Percentiles rank a stretch among this genome's conserved stretches.
phyloP scores from a whole-genome alignment of 53 echinoderm and acorn worm species.

The Stichopus horrens region DNA sequence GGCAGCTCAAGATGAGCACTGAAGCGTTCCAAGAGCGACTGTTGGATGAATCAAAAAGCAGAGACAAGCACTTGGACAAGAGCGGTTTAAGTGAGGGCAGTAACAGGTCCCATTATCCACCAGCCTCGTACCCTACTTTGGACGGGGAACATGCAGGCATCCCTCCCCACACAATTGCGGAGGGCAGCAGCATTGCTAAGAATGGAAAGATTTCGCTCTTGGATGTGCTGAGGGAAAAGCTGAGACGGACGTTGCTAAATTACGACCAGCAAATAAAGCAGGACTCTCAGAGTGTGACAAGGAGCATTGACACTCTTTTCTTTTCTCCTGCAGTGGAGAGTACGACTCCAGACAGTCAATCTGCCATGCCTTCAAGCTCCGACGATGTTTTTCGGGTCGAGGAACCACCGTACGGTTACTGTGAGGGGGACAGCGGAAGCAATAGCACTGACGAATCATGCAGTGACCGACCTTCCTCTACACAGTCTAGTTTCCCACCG shows the following conservation, averaged over 20 bases:
- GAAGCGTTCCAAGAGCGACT: slow-evolving; percentile 20
- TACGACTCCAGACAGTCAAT: slow-evolving; percentile 37
- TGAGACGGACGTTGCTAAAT: slow-evolving; percentile 29
- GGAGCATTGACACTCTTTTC: slow-evolving; percentile 47
- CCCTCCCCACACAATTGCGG: neutral
- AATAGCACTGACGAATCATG: slow-evolving; percentile 42
- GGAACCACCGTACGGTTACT: slow-evolving; percentile 28
- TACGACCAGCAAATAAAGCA: slow-evolving; percentile 41
- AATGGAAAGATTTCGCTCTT: slow-evolving; percentile 44
- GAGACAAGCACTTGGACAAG: neutral
- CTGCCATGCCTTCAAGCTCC: slow-evolving; percentile 42
- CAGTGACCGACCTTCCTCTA: slow-evolving; percentile 41
- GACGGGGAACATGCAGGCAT: neutral
- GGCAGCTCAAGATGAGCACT: slow-evolving; percentile 40
- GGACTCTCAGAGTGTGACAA: slow-evolving; percentile 39
- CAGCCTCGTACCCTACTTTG: neutral
- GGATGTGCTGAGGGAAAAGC: slow-evolving; percentile 40
- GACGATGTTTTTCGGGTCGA: slow-evolving; percentile 19
- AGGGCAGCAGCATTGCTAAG: slow-evolving; percentile 8
- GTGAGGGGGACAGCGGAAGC: slow-evolving; percentile 41
- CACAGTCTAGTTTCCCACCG: slow-evolving; percentile 29
- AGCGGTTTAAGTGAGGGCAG: neutral
- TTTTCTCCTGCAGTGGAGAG: slow-evolving; percentile 48
- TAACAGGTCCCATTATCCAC: neutral
- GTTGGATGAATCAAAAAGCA: neutral